Evolutionary conservation across 1,140 invertebrate genomes (phyloP).

Genomic region (Drosophila pallidifrons): DNA sequence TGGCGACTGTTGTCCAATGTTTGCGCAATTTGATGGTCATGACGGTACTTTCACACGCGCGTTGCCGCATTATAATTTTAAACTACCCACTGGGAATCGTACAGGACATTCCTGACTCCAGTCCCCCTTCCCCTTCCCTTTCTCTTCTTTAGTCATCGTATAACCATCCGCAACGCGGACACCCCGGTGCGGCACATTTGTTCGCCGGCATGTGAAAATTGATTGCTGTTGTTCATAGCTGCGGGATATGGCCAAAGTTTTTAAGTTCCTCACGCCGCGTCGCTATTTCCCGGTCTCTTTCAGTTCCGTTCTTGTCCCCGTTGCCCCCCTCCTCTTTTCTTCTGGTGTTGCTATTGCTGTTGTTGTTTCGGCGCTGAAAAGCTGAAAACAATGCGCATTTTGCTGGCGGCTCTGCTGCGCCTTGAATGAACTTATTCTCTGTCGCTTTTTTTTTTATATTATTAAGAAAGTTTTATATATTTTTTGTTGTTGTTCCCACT

Average conservation of each 20-base stretch:
- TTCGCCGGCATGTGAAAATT: constrained; percentile 80
- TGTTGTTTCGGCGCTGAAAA: constrained; percentile 75
- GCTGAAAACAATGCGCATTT: constrained; percentile 81
- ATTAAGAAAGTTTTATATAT: constrained; percentile 82
- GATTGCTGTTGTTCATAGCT: constrained; percentile 82
- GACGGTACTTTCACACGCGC: constrained; percentile 53
- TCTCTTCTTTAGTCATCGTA: neutral
- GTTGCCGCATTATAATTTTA: constrained; percentile 73
- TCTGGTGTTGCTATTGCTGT: constrained; percentile 19
- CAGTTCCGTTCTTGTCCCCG: constrained; percentile 35
- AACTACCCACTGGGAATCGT: constrained; percentile 54
- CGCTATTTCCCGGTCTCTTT: constrained; percentile 4
- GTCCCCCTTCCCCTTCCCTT: neutral
- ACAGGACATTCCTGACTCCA: neutral
- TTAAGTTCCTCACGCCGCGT: constrained; percentile 68
- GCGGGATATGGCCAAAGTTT: constrained; percentile 81
- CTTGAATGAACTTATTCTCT: constrained; percentile 62
- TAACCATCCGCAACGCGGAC: constrained; percentile 33
- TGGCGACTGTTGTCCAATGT: constrained; percentile 33
- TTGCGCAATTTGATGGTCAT: constrained; percentile 54
- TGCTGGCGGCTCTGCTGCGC: constrained; percentile 77
- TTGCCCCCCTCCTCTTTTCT: neutral
- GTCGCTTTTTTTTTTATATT: constrained; percentile 64
- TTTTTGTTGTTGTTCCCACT: constrained; percentile 58
- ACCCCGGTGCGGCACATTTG: constrained; percentile 76